These are phyloP conservation scores for Halcyon smyrnensis DNA, from an alignment of 2,797 vertebrate species.

Conservation along the genomic window DNA sequence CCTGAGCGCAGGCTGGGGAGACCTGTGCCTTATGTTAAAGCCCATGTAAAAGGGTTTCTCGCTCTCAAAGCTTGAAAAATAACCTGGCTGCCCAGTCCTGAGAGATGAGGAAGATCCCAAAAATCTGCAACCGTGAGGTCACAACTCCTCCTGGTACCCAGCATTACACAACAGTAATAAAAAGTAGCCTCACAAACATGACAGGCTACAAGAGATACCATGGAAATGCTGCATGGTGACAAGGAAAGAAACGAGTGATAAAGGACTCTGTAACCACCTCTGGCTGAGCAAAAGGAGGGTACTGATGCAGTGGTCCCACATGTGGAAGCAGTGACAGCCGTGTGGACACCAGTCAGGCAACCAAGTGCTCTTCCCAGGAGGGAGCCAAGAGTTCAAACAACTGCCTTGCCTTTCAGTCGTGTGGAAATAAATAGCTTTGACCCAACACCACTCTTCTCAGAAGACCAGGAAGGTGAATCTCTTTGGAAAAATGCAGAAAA, in stretches of 20 bases:
- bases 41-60: background rate
- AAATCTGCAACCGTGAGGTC: background rate
- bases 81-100: background rate
- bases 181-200: background rate
- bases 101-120: background rate
- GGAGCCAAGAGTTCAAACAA: background rate
- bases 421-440: background rate
- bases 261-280: background rate
- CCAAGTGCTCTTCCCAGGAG: background rate
- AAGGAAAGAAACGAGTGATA: background rate
- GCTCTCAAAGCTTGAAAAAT: background rate
- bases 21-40: background rate
- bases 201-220: background rate
- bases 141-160: background rate
- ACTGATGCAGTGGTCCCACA: background rate
- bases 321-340: background rate
- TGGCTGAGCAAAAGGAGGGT: background rate
- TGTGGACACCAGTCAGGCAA: background rate
- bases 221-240: background rate
- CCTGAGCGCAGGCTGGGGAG: rapidly evolving
- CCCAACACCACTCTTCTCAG: background rate
- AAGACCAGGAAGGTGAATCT: background rate
- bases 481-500: background rate
- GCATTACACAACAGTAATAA: background rate
- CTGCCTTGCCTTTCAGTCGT: background rate